Evolutionary conservation across 2,888 invertebrate genomes (phyloP).

Genomic region (Ormyrus pomaceus): DNA sequence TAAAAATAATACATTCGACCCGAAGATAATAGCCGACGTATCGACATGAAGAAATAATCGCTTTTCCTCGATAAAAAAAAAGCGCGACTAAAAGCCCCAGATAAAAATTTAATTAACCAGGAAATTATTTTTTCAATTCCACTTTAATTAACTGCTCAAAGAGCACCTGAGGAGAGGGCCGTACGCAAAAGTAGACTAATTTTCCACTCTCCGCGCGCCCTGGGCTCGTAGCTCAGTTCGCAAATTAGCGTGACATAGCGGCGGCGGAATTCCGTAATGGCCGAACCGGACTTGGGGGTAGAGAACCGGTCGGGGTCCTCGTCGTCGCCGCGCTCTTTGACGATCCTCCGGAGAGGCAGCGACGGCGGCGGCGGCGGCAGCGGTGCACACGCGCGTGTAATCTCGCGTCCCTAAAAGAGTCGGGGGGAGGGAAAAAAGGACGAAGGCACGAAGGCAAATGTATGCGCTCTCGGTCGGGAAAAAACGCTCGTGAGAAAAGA

Average conservation of each 20-base stretch:
- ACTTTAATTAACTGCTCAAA: no score
- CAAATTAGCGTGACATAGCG: constrained; percentile 28
- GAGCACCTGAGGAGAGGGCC: no score
- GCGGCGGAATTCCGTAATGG: constrained; percentile 39
- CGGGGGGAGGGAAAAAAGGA: constrained; percentile 1
- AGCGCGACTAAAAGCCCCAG: no score
- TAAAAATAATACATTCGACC: no score
- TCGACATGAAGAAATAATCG: no score
- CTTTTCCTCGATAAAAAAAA: no score
- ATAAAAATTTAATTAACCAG: no score
- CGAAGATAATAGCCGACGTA: no score
- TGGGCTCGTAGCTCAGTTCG: constrained; percentile 7
- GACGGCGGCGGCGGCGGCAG: no score
- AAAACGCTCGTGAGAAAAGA: constrained; percentile 44
- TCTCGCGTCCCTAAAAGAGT: constrained; percentile 17
- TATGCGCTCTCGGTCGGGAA: constrained; percentile 18
- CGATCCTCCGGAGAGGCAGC: constrained; percentile 15
- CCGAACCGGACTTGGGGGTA: constrained; percentile 19
- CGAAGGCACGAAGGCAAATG: background rate
- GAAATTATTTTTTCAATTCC: no score
- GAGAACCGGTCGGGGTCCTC: constrained; percentile 37
- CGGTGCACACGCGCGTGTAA: background rate
- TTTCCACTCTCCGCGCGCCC: no score
- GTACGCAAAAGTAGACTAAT: background rate
- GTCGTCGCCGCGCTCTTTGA: constrained; percentile 2